phyloP scores from a whole-genome alignment of 2,888 invertebrate species.

The Sarcophaga caerulescens region DNA sequence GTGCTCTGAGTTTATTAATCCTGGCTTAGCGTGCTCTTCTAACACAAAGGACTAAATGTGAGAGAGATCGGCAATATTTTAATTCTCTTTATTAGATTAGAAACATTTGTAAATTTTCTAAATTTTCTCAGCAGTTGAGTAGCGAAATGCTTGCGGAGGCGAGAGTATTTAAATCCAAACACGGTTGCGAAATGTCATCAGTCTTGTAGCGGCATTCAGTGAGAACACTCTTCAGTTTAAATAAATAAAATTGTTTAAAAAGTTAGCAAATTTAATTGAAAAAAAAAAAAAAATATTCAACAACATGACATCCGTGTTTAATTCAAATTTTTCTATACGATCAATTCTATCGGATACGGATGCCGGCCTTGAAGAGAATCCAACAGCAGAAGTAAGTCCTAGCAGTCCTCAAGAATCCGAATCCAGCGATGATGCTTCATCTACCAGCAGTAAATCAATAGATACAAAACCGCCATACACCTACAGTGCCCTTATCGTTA shows the following conservation, averaged over 20 bases:
- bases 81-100: slow-evolving; percentile 57
- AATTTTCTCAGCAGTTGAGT: neutral
- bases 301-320: slow-evolving; percentile 77
- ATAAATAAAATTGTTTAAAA: neutral
- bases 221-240: neutral
- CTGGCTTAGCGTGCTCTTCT: slow-evolving; percentile 4
- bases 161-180: slow-evolving; percentile 12
- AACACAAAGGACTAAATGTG: slow-evolving; percentile 17
- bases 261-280: neutral
- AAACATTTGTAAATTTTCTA: slow-evolving; percentile 56
- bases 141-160: no score
- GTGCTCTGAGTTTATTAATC: slow-evolving; percentile 16
- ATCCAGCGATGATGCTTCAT: slow-evolving; percentile 48
- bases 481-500: slow-evolving; percentile 99
- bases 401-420: slow-evolving; percentile 36
- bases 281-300: neutral
- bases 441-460: slow-evolving; percentile 42
- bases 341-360: slow-evolving; percentile 70
- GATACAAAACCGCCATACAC: slow-evolving; percentile 93
- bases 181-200: slow-evolving; percentile 50
- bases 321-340: slow-evolving; percentile 76
- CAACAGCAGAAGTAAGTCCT: neutral
- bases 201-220: slow-evolving; percentile 43
- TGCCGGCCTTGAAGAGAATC: slow-evolving; percentile 9
- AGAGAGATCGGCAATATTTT: slow-evolving; percentile 21